A percentile compares a stretch with the other conserved stretches of the same genome.
These are phyloP conservation scores for Hydrolagus colliei DNA, from an alignment of 2,797 vertebrate species.

Conservation along the genomic window DNA sequence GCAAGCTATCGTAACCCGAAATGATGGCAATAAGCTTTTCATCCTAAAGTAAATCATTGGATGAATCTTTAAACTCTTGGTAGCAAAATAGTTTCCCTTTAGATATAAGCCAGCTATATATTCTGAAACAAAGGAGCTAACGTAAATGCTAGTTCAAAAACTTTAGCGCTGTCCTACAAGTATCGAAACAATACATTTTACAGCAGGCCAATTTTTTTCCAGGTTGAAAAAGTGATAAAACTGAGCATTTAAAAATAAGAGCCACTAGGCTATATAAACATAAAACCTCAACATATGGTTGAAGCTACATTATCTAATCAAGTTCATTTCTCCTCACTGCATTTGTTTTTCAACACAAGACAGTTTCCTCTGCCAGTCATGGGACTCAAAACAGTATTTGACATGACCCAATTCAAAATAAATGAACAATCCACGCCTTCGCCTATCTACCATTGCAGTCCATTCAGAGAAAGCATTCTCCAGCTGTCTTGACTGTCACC, in stretches of 20 bases:
- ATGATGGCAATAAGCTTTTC: slow-evolving; percentile 44
- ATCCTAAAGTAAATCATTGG: slow-evolving; percentile 40
- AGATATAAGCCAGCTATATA: not conserved
- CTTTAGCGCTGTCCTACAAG: too few species aligned
- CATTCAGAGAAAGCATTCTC: not conserved
- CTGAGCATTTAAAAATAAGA: not conserved
- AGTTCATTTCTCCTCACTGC: not conserved
- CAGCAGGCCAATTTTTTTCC: not conserved
- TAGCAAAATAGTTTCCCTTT: slow-evolving; percentile 12
- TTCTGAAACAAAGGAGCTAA: not conserved
- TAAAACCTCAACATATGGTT: not conserved
- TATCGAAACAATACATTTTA: not conserved
- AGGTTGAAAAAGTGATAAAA: not conserved
- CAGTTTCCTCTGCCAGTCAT: not conserved
- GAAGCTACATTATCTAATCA: not conserved
- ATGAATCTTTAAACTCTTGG: not conserved
- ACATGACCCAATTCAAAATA: not conserved
- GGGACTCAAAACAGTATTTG: not conserved
- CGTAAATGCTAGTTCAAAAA: not conserved
- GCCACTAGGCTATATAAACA: not conserved
- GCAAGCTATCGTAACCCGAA: slow-evolving; percentile 55
- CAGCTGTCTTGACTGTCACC: not conserved
- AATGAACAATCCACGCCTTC: not conserved
- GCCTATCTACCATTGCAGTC: not conserved
- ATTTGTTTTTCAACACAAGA: not conserved